Conservation (phyloP, 1,140 invertebrate species). For the Pseudoatta argentina region DNA sequence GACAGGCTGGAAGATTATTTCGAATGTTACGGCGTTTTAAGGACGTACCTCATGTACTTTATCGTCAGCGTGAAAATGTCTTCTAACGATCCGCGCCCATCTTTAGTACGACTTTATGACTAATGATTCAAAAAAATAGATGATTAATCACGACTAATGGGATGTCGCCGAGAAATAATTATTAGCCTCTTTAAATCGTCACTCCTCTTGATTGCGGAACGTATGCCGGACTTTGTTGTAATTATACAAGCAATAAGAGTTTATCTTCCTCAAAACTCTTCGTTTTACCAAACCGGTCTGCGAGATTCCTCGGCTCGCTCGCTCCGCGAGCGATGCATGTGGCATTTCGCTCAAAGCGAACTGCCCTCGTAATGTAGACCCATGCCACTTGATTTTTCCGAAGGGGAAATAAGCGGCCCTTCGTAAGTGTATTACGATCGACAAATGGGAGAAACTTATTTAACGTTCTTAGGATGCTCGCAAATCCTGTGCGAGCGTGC, state of each 20-base stretch:
- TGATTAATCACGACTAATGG: slow-evolving; percentile 53
- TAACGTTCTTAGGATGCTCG: slow-evolving; percentile 62
- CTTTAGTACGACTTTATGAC: slow-evolving; percentile 33
- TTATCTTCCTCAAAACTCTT: slow-evolving; percentile 51
- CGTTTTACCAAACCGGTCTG: slow-evolving; percentile 60
- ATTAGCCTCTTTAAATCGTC: slow-evolving; percentile 57
- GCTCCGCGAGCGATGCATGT: slow-evolving; percentile 47
- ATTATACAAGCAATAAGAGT: slow-evolving; percentile 56
- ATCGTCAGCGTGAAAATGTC: slow-evolving; percentile 41
- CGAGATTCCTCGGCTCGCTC: slow-evolving; percentile 29
- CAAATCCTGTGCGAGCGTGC: slow-evolving; percentile 40
- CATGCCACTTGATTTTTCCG: slow-evolving; percentile 55
- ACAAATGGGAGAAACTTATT: slow-evolving; percentile 64
- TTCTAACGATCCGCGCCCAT: slow-evolving; percentile 56
- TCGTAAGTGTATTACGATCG: slow-evolving; percentile 62
- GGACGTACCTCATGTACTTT: slow-evolving; percentile 26
- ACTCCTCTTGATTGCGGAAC: slow-evolving; percentile 47
- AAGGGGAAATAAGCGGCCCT: slow-evolving; percentile 55
- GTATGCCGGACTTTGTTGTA: slow-evolving; percentile 51
- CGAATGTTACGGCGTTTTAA: slow-evolving; percentile 51
- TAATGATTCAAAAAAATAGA: slow-evolving; percentile 35
- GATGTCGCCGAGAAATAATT: slow-evolving; percentile 55
- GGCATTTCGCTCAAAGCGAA: slow-evolving; percentile 57
- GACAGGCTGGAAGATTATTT: slow-evolving; percentile 49
- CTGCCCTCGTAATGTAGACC: slow-evolving; percentile 61